These are phyloP conservation scores for Barbus barbus DNA, from an alignment of 2,113 vertebrate species.

Conservation along the genomic window DNA sequence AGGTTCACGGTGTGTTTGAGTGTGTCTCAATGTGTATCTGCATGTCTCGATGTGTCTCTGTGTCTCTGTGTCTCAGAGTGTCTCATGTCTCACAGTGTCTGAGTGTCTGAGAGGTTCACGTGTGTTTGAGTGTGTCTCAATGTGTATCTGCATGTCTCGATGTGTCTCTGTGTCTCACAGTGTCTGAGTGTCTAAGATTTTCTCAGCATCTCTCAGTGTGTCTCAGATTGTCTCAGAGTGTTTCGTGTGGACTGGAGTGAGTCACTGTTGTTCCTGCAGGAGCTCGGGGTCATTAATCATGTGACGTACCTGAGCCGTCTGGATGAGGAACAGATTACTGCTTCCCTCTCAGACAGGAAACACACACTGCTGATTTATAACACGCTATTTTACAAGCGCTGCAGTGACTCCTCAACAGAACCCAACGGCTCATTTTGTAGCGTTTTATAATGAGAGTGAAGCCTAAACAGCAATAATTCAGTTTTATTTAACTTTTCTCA, in stretches of 20 bases:
- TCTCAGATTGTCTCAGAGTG: not conserved
- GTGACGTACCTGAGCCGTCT: not conserved
- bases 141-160: no score
- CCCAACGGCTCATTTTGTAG: not conserved
- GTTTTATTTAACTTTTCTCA: not conserved
- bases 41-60: no score
- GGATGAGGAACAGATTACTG: conserved; percentile 1
- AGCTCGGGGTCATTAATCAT: not conserved
- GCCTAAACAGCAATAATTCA: not conserved
- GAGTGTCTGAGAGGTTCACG: no score
- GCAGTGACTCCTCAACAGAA: not conserved
- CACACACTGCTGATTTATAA: conserved; percentile 18
- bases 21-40: no score
- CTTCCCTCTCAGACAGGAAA: not conserved
- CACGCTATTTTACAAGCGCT: not conserved
- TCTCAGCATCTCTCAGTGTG: not conserved
- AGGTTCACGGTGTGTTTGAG: no score
- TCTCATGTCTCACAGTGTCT: no score
- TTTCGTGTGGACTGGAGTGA: not conserved
- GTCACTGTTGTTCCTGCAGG: not conserved
- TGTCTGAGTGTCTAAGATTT: not conserved
- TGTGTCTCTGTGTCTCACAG: no score
- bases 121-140: no score
- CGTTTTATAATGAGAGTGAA: not conserved
- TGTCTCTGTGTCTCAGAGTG: no score